Evolutionary conservation across 2,797 vertebrate genomes (phyloP).

Genomic region (Simalia tracyae): DNA sequence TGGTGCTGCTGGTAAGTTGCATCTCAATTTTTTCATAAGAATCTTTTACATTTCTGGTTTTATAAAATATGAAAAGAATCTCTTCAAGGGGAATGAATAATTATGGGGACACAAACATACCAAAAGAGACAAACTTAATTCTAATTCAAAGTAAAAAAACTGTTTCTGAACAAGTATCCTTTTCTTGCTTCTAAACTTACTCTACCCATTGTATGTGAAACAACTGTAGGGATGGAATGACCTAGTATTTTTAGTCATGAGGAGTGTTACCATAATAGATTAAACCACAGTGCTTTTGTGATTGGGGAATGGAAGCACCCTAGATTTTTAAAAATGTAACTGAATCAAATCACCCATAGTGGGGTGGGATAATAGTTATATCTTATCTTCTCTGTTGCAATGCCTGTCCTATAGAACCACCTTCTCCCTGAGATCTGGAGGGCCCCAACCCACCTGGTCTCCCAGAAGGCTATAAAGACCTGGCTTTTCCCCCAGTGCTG

Average conservation of each 20-base stretch:
- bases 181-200: not conserved
- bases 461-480: too few species aligned
- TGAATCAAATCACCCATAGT: not conserved
- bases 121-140: slow-evolving; percentile 17
- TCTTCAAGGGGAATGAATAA: slow-evolving; percentile 43
- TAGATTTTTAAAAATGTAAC: not conserved
- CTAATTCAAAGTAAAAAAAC: not conserved
- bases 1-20: slow-evolving; percentile 74
- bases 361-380: not conserved
- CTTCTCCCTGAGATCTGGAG: too few species aligned
- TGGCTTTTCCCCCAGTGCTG: too few species aligned
- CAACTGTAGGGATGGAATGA: not conserved
- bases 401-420: too few species aligned
- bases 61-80: slow-evolving; percentile 9
- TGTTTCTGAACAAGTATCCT: not conserved
- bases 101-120: slow-evolving; percentile 46
- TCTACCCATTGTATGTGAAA: not conserved
- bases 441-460: too few species aligned
- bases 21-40: not conserved
- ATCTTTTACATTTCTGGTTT: slow-evolving; percentile 48
- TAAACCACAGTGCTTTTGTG: not conserved
- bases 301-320: not conserved
- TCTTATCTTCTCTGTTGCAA: not conserved
- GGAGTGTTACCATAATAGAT: not conserved
- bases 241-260: not conserved